Percentiles rank a stretch among this genome's conserved stretches.
These are phyloP conservation scores for Etheostoma nigrum DNA, from an alignment of 2,797 vertebrate genomes.

Conservation along the genomic window DNA sequence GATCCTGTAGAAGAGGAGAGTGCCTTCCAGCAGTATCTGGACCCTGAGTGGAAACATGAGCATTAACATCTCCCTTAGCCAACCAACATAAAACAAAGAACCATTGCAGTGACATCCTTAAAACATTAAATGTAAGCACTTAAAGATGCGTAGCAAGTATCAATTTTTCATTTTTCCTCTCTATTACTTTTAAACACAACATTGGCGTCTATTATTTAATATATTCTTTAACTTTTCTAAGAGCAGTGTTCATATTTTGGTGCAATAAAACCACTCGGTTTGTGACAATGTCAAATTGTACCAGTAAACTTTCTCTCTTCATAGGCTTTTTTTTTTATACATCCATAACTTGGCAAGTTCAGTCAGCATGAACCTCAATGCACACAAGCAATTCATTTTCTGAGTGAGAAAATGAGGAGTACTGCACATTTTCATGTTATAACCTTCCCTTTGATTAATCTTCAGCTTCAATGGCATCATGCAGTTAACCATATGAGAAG, in stretches of 20 bases:
- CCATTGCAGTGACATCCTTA: background rate
- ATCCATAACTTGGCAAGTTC: background rate
- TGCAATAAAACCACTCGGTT: background rate
- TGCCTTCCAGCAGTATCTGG: conserved; percentile 68
- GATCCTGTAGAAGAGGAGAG: conserved; percentile 63
- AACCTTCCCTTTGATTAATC: background rate
- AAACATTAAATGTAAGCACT: background rate
- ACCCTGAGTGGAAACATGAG: conserved; percentile 77
- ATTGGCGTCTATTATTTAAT: background rate
- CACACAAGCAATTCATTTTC: conserved; percentile 1
- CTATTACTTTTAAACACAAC: background rate
- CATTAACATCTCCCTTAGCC: conserved; percentile 40
- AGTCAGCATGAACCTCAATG: background rate
- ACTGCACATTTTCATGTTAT: background rate
- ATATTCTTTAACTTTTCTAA: conserved; percentile 15
- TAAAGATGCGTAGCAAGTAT: background rate
- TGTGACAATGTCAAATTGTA: conserved; percentile 6
- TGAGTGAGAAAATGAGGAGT: background rate
- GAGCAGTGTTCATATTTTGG: conserved; percentile 17
- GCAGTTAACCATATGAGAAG: background rate
- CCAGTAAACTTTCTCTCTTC: background rate
- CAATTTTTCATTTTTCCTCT: background rate
- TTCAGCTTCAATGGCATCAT: background rate
- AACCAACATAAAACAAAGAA: background rate
- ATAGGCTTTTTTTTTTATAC: conserved; percentile 2